Base-by-base conservation (phyloP, 2,888 invertebrate genomes). In the Xanthia togata region DNA sequence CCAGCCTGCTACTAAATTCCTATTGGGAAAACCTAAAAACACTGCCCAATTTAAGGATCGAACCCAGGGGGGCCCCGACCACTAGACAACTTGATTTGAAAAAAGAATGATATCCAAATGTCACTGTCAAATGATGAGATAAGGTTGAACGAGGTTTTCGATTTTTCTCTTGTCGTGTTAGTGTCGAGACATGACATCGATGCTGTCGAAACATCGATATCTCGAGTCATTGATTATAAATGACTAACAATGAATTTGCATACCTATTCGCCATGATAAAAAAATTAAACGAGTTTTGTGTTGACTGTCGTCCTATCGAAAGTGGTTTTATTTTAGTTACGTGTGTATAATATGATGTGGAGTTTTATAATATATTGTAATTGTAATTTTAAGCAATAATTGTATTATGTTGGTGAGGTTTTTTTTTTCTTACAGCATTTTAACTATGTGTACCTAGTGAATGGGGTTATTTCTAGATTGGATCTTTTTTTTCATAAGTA, bases 271-370 rank as follows among this genome's bases (percentile, higher is more conserved):
- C 47, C 35, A n/a, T 67, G 70, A 63, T 70, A 76, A 69, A 59
- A 76, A 35, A 17, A 20, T 44, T 47, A 84, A 82, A 81, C 83
- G 9, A 44, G 86, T 87, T 76, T 67, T 57, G 60, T 68, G 62
- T 73, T 23, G 35, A 67, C 26, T 79, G 78, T 77, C 64, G 69
- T 44, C 50, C 60, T 55, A 82, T 81, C 68, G 87, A 87, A 87
- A 87, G 88, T 88, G 83, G 78, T 79, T 77, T 67, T 53, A 76
- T 70, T 64, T 63, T 73, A 64, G 20, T 88, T 88, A 81, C 73
- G 70, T 79, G 70, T 79, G 1, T 41, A 9, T 41, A 86, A 73
- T 74, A 60, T 76, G 63, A 81, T 62, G 73, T 73, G 74, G 68
- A 77, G 69, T 78, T 76, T 81, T 78, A 76, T 82, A 75, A 85